Conservation (phyloP, 2,888 invertebrate species). For the Mechanitis mazaeus region DNA sequence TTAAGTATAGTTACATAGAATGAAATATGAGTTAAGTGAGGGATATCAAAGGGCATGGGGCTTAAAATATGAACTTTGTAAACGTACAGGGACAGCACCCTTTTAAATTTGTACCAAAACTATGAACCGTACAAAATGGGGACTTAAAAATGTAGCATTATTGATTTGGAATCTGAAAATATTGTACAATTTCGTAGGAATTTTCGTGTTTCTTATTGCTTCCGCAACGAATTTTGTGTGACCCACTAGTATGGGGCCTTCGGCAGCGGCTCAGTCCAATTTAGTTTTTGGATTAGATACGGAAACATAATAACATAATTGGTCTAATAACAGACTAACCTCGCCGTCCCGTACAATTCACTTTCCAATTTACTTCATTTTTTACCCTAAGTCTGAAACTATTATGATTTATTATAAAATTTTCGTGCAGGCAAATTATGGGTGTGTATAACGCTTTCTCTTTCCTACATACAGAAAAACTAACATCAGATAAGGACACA, state of each 20-base stretch:
- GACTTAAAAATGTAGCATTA: conserved; percentile 45
- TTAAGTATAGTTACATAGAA: conserved; percentile 75
- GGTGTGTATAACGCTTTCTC: conserved; percentile 44
- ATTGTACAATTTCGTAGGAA: conserved; percentile 63
- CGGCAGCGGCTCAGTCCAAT: conserved; percentile 74
- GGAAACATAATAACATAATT: conserved; percentile 77
- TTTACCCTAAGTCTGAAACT: conserved; percentile 69
- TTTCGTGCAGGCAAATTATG: conserved; percentile 75
- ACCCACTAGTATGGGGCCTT: conserved; percentile 72
- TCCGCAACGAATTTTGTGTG: conserved; percentile 77
- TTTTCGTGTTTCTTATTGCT: conserved; percentile 75
- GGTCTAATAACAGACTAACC: conserved; percentile 72
- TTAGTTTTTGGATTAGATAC: conserved; percentile 77
- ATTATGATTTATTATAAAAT: conserved; percentile 76
- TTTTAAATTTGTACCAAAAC: conserved; percentile 71
- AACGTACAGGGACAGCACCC: conserved; percentile 66
- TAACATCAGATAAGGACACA: conserved; percentile 51
- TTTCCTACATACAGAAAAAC: conserved; percentile 42
- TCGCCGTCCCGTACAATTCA: conserved; percentile 70
- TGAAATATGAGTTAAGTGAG: conserved; percentile 76
- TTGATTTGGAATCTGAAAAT: conserved; percentile 47
- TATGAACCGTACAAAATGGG: conserved; percentile 65
- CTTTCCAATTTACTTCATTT: conserved; percentile 77
- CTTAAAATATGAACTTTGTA: conserved; percentile 72
- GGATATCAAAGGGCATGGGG: conserved; percentile 74